These are phyloP conservation scores for Beaufortia kweichowensis DNA, from an alignment of 2,113 vertebrate species.

Conservation along the genomic window DNA sequence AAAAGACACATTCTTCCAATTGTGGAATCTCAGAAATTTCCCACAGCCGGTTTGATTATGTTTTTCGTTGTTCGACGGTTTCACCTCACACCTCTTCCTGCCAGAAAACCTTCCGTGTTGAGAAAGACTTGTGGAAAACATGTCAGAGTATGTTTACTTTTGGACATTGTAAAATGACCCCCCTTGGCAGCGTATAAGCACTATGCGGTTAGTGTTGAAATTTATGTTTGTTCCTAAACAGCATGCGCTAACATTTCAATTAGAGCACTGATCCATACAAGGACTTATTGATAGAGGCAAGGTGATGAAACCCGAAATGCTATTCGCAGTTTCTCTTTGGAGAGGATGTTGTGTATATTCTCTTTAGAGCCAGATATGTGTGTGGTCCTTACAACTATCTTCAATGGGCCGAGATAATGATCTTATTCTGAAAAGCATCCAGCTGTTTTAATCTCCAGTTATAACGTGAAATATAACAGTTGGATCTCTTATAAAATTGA, in stretches of 20 bases:
- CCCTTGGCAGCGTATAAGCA: slow-evolving; percentile 34
- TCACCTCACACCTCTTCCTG: slow-evolving; percentile 41
- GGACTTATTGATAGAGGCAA: slow-evolving; percentile 57
- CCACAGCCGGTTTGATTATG: slow-evolving; percentile 42
- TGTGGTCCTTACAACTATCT: slow-evolving; percentile 47
- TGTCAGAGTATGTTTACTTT: slow-evolving; percentile 60
- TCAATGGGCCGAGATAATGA: slow-evolving; percentile 40
- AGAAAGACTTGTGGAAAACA: slow-evolving; percentile 56
- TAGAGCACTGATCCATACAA: slow-evolving; percentile 60
- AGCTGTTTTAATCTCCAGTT: slow-evolving; percentile 37
- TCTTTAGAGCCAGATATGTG: slow-evolving; percentile 42
- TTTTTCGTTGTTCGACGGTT: slow-evolving; percentile 36
- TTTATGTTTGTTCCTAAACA: slow-evolving; percentile 50
- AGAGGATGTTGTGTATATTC: slow-evolving; percentile 36
- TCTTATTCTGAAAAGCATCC: slow-evolving; percentile 46
- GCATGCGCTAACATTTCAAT: slow-evolving; percentile 50
- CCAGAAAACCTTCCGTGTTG: slow-evolving; percentile 53
- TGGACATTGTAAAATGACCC: slow-evolving; percentile 53
- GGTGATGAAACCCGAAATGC: slow-evolving; percentile 50
- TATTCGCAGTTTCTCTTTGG: slow-evolving; percentile 43
- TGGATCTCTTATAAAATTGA: not conserved
- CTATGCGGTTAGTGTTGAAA: slow-evolving; percentile 56
- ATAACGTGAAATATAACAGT: slow-evolving; percentile 40
- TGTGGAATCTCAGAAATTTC: slow-evolving; percentile 43
- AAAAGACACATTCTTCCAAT: slow-evolving; percentile 43